Base-by-base conservation (phyloP, 2,113 vertebrate genomes). In the Heterochromis multidens region DNA sequence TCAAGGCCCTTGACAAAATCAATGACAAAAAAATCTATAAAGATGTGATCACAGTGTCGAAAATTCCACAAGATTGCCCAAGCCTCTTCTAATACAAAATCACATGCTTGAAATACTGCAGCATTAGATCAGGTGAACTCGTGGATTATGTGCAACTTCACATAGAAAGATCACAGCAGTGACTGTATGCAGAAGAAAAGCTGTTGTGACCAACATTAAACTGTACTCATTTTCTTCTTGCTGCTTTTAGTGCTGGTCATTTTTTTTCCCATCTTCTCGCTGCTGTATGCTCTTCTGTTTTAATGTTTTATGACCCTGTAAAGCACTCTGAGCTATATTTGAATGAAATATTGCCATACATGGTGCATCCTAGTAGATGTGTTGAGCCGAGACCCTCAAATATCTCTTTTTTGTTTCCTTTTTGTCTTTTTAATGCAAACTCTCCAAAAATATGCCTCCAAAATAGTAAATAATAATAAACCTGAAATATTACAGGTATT, bases 1-100 rank as follows among this genome's bases (percentile, higher is more conserved):
- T 33, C 54, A 59, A 78, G 35, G 57, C 37, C 29, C 43, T 43
- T 29, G 29, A 85, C 76, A 84, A 92, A 89, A 91, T 92, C 88
- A 87, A 83, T 89, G 81, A 77, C 43, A 82, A 91, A 31, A 87
- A 87, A 85, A 92, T 90, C 88, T 67, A 86, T 91, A 74, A 87
- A 61, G 40, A 61, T 29, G 37, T 70, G 80, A 88, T 88, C 76
- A 62, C 76, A 46, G 62, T 80, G 37, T 84, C 11, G 37, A 54
- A 65, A 82, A 85, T 81, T 80, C 65, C 87, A 82, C 13, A 27
- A 78, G 58, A 61, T 46, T 16, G 2, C 2, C 6, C 58, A 65
- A 37, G 79, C 46, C 40, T 70, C 37, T 25, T 84, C 19, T 62
- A 54, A 60, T 58, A 31, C 29, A n/a, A 61, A 57, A 79, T 86